Conservation (phyloP, 2,888 invertebrate genomes). For the Tenthredo livida region DNA sequence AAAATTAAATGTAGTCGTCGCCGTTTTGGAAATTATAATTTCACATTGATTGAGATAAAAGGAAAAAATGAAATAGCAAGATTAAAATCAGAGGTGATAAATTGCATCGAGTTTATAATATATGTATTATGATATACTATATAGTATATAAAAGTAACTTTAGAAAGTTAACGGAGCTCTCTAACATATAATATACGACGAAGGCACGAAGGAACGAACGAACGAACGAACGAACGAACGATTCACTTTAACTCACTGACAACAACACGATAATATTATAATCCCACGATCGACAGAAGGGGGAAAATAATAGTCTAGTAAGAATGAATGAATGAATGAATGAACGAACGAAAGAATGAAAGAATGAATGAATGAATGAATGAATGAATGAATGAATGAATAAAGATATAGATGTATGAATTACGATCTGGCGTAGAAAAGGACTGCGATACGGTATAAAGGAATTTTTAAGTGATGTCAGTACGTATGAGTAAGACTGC, state of each 20-base stretch:
- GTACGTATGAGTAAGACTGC: not conserved
- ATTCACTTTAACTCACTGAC: constrained; percentile 3
- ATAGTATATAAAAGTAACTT: not conserved
- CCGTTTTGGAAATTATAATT: no score
- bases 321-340: not conserved
- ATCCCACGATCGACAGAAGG: not conserved
- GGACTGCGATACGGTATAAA: not conserved
- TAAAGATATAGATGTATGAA: not conserved
- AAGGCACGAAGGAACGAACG: not conserved
- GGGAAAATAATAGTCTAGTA: not conserved
- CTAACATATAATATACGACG: not conserved
- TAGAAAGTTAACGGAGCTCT: not conserved
- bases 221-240: not conserved
- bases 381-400: not conserved
- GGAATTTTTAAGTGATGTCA: not conserved
- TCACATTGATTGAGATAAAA: no score
- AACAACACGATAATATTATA: constrained; percentile 1
- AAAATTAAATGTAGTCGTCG: no score
- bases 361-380: not conserved
- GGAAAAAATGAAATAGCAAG: no score
- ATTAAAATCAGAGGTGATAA: no score
- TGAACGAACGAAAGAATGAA: not conserved
- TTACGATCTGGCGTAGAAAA: not conserved
- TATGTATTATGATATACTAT: not conserved
- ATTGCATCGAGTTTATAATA: no score